Percentiles rank a stretch among this genome's conserved stretches.
These are phyloP conservation scores for Enoplosus armatus DNA, from an alignment of 2,797 vertebrate species.

Conservation along the genomic window DNA sequence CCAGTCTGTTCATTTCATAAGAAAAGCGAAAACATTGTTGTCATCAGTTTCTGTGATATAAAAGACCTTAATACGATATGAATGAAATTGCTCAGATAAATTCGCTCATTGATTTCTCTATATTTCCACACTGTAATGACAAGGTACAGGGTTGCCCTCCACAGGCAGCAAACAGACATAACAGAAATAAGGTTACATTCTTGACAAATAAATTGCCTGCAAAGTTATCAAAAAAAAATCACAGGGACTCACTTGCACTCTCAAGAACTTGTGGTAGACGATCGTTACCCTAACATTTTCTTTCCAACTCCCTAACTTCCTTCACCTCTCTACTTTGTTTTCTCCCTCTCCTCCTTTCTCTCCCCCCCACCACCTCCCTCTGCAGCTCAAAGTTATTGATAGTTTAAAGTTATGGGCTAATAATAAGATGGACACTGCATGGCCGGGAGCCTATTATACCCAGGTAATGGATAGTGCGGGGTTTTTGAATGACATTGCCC, in stretches of 20 bases:
- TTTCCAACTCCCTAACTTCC: constrained; percentile 68
- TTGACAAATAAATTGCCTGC: constrained; percentile 12
- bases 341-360: constrained; percentile 38
- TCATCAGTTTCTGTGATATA: constrained; percentile 53
- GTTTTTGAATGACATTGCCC: constrained; percentile 88
- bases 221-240: constrained; percentile 46
- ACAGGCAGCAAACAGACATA: constrained; percentile 63
- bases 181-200: constrained; percentile 40
- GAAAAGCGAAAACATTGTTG: constrained; percentile 47
- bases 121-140: constrained; percentile 42
- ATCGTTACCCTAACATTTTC: constrained; percentile 65
- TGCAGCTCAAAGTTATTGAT: constrained; percentile 86
- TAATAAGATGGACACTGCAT: constrained; percentile 87
- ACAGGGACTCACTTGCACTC: constrained; percentile 12
- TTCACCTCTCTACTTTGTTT: constrained; percentile 71
- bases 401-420: constrained; percentile 88
- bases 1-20: constrained; percentile 43
- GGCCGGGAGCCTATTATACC: constrained; percentile 86
- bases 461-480: constrained; percentile 85
- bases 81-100: constrained; percentile 61
- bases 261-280: constrained; percentile 40
- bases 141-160: constrained; percentile 80
- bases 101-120: constrained; percentile 59
- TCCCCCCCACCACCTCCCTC: constrained; percentile 22
- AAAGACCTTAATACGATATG: constrained; percentile 52